Percentiles rank a stretch among this genome's conserved stretches.
phyloP scores from a whole-genome alignment of 2,113 vertebrate genomes.

The Trematocara variabile region DNA sequence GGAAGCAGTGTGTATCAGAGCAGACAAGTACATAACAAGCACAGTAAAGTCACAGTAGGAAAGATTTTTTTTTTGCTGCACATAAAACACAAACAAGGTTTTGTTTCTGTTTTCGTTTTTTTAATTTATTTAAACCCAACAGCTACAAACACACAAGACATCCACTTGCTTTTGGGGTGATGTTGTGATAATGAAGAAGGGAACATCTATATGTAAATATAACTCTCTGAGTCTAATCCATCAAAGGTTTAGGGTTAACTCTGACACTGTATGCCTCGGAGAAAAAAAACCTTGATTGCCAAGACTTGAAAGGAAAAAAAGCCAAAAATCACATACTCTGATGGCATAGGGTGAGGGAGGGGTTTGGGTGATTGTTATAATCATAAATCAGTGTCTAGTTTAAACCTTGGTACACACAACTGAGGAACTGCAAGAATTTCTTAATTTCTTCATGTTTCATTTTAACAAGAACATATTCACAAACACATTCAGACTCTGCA shows the following conservation, averaged over 20 bases:
- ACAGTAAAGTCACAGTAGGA: neutral
- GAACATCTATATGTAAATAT: neutral
- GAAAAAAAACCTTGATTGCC: neutral
- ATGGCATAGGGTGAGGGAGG: neutral
- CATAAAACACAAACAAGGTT: neutral
- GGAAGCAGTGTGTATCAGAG: neutral
- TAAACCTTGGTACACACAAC: neutral
- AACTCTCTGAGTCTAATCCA: neutral
- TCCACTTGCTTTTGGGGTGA: neutral
- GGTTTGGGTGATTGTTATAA: neutral
- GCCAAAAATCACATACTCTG: neutral
- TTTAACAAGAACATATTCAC: neutral
- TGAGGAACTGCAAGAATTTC: neutral
- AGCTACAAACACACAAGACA: neutral
- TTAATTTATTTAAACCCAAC: neutral
- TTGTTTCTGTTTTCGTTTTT: fast-evolving
- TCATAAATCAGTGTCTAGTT: neutral
- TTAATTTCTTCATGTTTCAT: neutral
- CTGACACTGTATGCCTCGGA: neutral
- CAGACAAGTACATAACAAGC: neutral
- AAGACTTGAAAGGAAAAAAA: neutral
- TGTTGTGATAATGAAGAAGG: neutral
- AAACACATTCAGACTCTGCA: neutral
- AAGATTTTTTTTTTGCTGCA: neutral
- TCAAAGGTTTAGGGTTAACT: neutral